phyloP scores from a whole-genome alignment of 30 jellyfish, hydroid and myxozoan species.

The Cassiopea xamachana region DNA sequence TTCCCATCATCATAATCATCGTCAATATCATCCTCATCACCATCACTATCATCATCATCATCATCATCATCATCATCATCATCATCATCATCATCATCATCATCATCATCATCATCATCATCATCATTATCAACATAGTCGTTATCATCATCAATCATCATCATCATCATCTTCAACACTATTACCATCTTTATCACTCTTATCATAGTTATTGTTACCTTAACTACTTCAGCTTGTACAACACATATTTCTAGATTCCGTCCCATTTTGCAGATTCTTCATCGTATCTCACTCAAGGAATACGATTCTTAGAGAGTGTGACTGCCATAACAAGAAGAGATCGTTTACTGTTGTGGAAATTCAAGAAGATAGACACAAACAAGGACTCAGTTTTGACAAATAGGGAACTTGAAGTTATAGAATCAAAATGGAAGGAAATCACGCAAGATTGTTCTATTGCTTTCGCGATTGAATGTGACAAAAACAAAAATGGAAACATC shows the following conservation, averaged over 20 bases:
- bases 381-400: slow-evolving; percentile 46
- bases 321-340: slow-evolving; percentile 51
- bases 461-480: slow-evolving; percentile 44
- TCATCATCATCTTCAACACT: background rate
- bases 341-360: slow-evolving; percentile 75
- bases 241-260: background rate
- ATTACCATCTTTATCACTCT: background rate
- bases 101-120: background rate
- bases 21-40: background rate
- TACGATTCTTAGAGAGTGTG: slow-evolving; percentile 58
- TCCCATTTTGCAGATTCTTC: slow-evolving; percentile 21
- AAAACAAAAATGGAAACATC: slow-evolving; percentile 52
- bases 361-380: slow-evolving; percentile 58
- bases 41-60: background rate
- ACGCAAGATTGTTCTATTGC: slow-evolving; percentile 41
- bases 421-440: slow-evolving; percentile 25
- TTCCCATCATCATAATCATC: background rate
- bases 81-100: background rate
- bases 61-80: background rate
- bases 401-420: slow-evolving; percentile 49
- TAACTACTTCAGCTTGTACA: no score
- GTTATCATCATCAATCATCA: background rate
- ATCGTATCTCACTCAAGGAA: slow-evolving; percentile 34
- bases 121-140: background rate
- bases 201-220: background rate